Evolutionary conservation across 2,797 vertebrate genomes (phyloP).

Genomic region (Choloepus didactylus): DNA sequence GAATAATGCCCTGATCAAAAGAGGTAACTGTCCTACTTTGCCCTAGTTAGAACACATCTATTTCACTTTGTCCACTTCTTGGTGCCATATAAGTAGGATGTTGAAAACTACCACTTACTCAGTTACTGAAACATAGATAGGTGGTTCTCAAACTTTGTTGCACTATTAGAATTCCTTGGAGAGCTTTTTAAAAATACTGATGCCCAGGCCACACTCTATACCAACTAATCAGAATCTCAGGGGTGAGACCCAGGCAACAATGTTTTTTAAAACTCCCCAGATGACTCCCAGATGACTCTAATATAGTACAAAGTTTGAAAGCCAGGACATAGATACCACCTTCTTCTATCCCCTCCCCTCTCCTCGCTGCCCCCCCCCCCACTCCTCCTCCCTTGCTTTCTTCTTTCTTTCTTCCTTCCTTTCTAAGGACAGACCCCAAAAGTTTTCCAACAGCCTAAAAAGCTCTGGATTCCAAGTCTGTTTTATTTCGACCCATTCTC

Average conservation of each 20-base stretch:
- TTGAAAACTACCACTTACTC: not conserved
- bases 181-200: not conserved
- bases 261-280: not conserved
- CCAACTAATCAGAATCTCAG: not conserved
- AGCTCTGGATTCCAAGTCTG: not conserved
- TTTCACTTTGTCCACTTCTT: not conserved
- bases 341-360: not conserved
- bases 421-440: not conserved
- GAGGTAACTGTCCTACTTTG: not conserved
- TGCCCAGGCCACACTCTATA: not conserved
- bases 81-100: not conserved
- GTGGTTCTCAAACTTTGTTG: not conserved
- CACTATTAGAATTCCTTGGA: not conserved
- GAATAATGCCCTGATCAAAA: not conserved
- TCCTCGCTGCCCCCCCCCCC: not conserved
- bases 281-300: not conserved
- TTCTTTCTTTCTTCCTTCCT: not conserved
- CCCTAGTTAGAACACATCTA: not conserved
- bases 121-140: not conserved
- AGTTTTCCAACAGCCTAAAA: not conserved
- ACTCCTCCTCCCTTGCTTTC: not conserved
- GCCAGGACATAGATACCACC: not conserved
- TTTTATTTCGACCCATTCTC: not conserved
- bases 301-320: not conserved
- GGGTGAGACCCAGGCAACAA: not conserved